These are phyloP conservation scores for Apotomis capreana DNA, from an alignment of 2,888 invertebrate species.

Conservation along the genomic window DNA sequence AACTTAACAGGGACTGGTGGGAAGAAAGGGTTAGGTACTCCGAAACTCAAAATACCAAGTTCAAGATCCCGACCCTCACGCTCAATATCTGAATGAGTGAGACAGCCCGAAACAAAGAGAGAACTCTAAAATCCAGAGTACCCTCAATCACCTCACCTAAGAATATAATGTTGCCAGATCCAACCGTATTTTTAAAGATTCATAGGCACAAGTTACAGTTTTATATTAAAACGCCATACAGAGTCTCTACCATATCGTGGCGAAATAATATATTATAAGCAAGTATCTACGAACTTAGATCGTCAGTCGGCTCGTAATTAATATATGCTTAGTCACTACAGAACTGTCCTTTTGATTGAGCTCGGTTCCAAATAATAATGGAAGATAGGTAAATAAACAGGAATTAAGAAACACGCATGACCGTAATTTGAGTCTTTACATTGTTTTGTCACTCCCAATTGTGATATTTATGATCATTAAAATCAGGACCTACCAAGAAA, in stretches of 20 bases:
- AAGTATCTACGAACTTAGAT: conserved; percentile 56
- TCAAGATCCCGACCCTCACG: too few species aligned
- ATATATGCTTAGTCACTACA: conserved; percentile 64
- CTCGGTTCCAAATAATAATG: conserved; percentile 49
- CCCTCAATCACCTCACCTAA: too few species aligned
- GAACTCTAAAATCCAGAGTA: too few species aligned
- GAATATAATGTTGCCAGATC: conserved; percentile 18
- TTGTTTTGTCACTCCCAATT: too few species aligned
- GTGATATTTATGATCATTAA: too few species aligned
- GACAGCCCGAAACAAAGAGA: too few species aligned
- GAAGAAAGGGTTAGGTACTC: too few species aligned
- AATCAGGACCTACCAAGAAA: too few species aligned
- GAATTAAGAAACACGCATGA: conserved; percentile 6
- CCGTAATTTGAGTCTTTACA: background rate
- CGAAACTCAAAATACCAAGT: too few species aligned
- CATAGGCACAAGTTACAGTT: conserved; percentile 26
- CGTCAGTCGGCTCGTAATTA: conserved; percentile 67
- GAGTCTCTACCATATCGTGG: conserved; percentile 58
- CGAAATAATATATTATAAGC: conserved; percentile 64
- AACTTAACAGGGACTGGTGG: too few species aligned
- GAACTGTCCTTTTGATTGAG: conserved; percentile 60
- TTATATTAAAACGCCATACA: conserved; percentile 55
- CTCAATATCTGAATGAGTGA: too few species aligned
- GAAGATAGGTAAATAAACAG: conserved; percentile 8
- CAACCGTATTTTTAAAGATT: conserved; percentile 20